These are phyloP conservation scores for Parus major DNA, from an alignment of 2,113 vertebrate species.

Conservation along the genomic window DNA sequence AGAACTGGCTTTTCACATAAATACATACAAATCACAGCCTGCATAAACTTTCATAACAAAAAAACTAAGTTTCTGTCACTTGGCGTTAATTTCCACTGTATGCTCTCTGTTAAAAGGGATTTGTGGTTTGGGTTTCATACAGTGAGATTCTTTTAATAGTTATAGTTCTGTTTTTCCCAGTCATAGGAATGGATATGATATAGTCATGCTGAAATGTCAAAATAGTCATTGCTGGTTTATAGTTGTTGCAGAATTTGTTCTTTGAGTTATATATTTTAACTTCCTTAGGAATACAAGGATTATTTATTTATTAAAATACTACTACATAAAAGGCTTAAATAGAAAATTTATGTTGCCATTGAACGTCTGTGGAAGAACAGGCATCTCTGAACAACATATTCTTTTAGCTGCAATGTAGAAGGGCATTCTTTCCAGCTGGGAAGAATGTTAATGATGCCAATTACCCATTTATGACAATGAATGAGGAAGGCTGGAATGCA, in stretches of 20 bases:
- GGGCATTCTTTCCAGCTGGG: not conserved
- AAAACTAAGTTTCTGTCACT: conserved; percentile 2
- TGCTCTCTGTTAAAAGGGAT: not conserved
- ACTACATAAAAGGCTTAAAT: not conserved
- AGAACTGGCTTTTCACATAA: conserved; percentile 36
- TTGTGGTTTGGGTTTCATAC: not conserved
- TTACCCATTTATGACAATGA: conserved; percentile 9
- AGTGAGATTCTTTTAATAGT: not conserved
- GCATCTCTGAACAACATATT: not conserved
- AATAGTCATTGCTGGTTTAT: not conserved
- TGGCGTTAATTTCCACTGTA: not conserved
- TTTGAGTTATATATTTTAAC: not conserved
- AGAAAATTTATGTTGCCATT: not conserved
- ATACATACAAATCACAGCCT: conserved; percentile 28
- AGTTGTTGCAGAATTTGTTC: not conserved
- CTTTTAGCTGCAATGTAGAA: not conserved
- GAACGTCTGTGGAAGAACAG: not conserved
- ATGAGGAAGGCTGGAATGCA: not conserved
- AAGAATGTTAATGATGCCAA: conserved; percentile 20
- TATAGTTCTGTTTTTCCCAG: not conserved
- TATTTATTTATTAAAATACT: not conserved
- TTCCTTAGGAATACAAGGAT: not conserved
- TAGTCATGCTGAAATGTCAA: not conserved
- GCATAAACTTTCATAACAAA: not conserved
- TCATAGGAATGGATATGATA: not conserved